phyloP scores from a whole-genome alignment of 2,888 invertebrate species.

The Eristalinus sepulchralis region DNA sequence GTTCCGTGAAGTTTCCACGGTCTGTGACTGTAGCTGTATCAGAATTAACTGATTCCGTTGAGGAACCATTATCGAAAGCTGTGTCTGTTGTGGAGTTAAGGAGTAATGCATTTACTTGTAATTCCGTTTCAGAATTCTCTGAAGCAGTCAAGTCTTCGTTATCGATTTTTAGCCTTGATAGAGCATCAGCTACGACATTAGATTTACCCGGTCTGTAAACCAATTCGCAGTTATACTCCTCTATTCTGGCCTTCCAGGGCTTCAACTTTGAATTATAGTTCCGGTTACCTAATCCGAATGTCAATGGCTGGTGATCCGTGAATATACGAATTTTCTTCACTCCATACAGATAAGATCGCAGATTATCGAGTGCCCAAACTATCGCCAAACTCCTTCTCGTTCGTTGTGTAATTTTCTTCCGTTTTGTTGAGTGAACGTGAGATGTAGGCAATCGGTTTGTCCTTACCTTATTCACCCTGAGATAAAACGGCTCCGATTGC shows the following conservation, averaged over 20 bases:
- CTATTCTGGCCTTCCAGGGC: conserved; percentile 48
- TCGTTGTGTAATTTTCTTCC: conserved; percentile 26
- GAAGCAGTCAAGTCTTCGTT: neutral
- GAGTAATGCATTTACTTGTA: neutral
- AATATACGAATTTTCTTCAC: conserved; percentile 42
- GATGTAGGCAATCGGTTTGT: conserved; percentile 18
- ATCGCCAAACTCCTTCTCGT: conserved; percentile 41
- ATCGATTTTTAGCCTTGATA: neutral
- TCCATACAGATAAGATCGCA: conserved; percentile 46
- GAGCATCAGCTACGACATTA: conserved; percentile 39
- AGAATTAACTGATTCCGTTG: neutral
- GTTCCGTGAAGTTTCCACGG: neutral
- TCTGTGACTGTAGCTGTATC: neutral
- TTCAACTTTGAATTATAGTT: conserved; percentile 23
- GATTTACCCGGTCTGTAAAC: conserved; percentile 42
- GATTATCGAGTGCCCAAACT: conserved; percentile 19
- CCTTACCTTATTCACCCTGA: neutral
- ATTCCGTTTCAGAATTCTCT: neutral
- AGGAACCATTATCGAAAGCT: neutral
- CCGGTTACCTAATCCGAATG: conserved; percentile 15
- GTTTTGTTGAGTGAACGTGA: neutral
- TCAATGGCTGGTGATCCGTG: conserved; percentile 51
- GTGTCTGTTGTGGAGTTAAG: neutral
- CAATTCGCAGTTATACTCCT: conserved; percentile 55
- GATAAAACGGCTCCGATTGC: neutral